Conservation (phyloP, 1,140 invertebrate species). For the Drosophila setifemur region DNA sequence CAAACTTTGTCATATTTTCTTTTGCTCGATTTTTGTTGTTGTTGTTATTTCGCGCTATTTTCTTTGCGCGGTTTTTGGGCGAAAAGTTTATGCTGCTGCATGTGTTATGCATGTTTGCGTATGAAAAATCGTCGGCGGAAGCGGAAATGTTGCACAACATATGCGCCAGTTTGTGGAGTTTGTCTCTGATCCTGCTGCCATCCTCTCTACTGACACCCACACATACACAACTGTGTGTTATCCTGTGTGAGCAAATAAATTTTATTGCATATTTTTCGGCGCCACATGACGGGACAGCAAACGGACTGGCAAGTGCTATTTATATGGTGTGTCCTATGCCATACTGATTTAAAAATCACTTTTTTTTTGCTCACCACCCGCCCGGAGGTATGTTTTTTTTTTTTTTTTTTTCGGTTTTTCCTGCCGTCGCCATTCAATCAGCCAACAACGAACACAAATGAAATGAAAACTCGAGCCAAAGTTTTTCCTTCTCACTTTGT, state of each 20-base stretch:
- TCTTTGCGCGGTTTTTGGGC: constrained; percentile 31
- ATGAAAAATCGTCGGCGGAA: constrained; percentile 60
- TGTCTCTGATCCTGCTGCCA: constrained; percentile 22
- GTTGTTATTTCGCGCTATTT: constrained; percentile 50
- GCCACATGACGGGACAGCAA: constrained; percentile 61
- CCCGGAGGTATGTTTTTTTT: constrained; percentile 3
- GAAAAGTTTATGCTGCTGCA: constrained; percentile 42
- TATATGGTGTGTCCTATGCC: constrained; percentile 37
- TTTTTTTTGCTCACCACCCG: constrained; percentile 3
- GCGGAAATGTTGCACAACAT: constrained; percentile 78
- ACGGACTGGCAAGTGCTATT: constrained; percentile 43
- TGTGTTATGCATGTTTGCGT: constrained; percentile 21
- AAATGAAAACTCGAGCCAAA: constrained; percentile 65
- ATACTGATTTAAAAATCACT: constrained; percentile 42
- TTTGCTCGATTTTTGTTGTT: constrained; percentile 28
- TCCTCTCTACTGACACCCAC: no score
- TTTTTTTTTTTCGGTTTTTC: constrained; percentile 36
- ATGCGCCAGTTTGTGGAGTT: constrained; percentile 57
- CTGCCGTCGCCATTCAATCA: constrained; percentile 61
- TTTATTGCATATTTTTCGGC: constrained; percentile 79
- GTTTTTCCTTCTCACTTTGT: constrained; percentile 27
- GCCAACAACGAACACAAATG: constrained; percentile 45
- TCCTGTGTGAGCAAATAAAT: constrained; percentile 60
- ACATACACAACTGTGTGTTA: constrained; percentile 7
- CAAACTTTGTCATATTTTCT: constrained; percentile 75